Conservation (phyloP, 2,797 vertebrate genomes). For the Potorous gilbertii region DNA sequence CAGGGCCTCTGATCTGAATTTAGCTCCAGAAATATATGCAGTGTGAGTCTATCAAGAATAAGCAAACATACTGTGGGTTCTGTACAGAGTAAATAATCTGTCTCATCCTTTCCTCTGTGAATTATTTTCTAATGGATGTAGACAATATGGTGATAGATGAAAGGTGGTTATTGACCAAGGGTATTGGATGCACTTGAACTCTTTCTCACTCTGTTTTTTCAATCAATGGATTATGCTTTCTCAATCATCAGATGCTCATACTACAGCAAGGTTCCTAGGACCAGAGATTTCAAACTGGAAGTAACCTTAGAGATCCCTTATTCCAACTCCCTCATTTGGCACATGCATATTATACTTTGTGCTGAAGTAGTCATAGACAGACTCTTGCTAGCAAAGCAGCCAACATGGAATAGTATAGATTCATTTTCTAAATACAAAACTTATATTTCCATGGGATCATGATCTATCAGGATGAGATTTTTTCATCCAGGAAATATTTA, state of each 20-base stretch:
- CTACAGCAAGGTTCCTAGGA: neutral
- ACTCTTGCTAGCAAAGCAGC: neutral
- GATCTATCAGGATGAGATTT: neutral
- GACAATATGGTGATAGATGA: neutral
- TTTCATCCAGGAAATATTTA: neutral
- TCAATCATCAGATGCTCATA: neutral
- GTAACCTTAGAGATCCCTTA: neutral
- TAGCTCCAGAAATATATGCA: neutral
- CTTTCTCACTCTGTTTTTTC: neutral
- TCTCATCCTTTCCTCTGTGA: neutral
- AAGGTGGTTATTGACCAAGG: neutral
- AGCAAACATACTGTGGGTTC: neutral
- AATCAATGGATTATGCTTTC: neutral
- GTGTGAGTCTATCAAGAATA: neutral
- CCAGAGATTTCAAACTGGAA: neutral
- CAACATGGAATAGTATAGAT: neutral
- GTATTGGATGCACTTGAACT: neutral
- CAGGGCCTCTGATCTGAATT: neutral
- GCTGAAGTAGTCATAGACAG: neutral
- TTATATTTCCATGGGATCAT: neutral
- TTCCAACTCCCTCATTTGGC: neutral
- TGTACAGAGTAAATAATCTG: neutral
- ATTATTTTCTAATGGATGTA: neutral
- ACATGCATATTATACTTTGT: neutral
- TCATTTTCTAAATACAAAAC: neutral